Evolutionary conservation across 2,797 vertebrate genomes (phyloP).

Genomic region (Alca torda): DNA sequence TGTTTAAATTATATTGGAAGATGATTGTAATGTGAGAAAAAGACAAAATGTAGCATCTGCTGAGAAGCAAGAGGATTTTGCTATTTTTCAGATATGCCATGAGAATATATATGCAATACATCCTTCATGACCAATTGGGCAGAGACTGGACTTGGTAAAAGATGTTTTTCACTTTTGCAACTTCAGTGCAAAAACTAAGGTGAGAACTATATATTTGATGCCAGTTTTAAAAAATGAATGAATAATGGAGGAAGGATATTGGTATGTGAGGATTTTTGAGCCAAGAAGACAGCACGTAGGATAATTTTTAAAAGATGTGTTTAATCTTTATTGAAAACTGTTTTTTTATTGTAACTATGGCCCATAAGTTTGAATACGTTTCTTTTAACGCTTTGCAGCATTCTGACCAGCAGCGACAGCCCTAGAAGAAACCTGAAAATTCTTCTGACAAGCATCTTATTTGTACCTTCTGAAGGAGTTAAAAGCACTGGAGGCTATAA

Average conservation of each 20-base stretch:
- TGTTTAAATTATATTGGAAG: not conserved
- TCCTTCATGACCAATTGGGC: not conserved
- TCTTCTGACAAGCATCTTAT: not conserved
- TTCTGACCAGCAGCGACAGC: not conserved
- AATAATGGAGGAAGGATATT: not conserved
- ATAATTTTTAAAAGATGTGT: not conserved
- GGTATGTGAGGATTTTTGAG: not conserved
- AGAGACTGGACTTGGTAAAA: not conserved
- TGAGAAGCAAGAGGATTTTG: not conserved
- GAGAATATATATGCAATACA: not conserved
- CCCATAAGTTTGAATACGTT: not conserved
- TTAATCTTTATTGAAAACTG: not conserved
- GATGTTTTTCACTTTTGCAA: not conserved
- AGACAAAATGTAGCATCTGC: not conserved
- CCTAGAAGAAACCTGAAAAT: not conserved
- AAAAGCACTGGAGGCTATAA: not conserved
- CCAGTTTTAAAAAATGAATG: not conserved
- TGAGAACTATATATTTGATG: not conserved
- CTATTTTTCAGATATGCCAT: not conserved
- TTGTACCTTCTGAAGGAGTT: not conserved
- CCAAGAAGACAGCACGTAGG: not conserved
- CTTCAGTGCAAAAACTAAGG: not conserved
- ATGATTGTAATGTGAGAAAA: not conserved
- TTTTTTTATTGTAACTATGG: not conserved
- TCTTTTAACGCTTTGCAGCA: not conserved